Conservation (phyloP, 2,113 vertebrate genomes). For the Rattus norvegicus region GRCr8 NC_086026.1:54348501-54349000, state of each 20-base stretch:
- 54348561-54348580: background rate
- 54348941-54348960: background rate
- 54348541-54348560: rapidly evolving
- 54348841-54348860: background rate
- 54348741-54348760: background rate
- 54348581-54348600: background rate
- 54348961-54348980: background rate
- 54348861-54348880: background rate
- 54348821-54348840: background rate
- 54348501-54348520: background rate
- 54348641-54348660: background rate
- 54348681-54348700: background rate
- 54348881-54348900: background rate
- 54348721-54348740: background rate
- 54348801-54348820: background rate
- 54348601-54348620: background rate
- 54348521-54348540: background rate
- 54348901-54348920: background rate
- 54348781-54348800: background rate
- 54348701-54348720: background rate
- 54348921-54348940: background rate
- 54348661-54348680: no score
- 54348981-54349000: background rate
- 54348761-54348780: background rate
- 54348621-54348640: background rate